Evolutionary conservation across 2,113 vertebrate genomes (phyloP).

Genomic region (Ptychochromis oligacanthus): DNA sequence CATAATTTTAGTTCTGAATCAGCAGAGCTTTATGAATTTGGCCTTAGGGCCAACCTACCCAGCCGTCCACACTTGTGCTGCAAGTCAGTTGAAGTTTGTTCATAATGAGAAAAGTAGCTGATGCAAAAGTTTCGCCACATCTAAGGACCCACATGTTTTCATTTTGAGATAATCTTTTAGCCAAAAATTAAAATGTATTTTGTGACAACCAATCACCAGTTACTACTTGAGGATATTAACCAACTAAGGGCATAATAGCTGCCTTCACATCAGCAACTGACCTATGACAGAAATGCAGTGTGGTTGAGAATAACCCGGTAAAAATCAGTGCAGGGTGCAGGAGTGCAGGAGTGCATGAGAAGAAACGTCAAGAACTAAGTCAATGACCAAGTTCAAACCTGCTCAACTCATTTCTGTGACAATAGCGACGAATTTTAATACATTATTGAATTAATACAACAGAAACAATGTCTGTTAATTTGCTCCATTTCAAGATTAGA

Average conservation of each 20-base stretch:
- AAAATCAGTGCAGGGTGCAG: too few relatives aligned
- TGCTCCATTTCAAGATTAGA: neutral
- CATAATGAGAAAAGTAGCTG: neutral
- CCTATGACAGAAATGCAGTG: neutral
- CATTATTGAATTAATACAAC: neutral
- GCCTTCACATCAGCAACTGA: neutral
- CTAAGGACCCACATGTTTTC: neutral
- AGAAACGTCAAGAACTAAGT: neutral
- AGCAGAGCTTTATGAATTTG: neutral
- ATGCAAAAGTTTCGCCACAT: neutral
- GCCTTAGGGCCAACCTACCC: conserved; percentile 7
- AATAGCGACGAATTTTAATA: neutral
- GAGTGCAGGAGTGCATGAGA: neutral
- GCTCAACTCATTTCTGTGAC: neutral
- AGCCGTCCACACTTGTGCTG: conserved; percentile 25
- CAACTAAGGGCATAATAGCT: neutral
- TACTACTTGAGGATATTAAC: neutral
- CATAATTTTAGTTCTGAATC: too few relatives aligned
- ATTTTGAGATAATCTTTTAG: too few relatives aligned
- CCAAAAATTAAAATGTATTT: too few relatives aligned
- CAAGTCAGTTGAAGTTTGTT: neutral
- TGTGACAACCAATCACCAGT: too few relatives aligned
- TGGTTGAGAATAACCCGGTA: neutral
- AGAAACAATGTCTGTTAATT: neutral
- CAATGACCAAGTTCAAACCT: neutral